Conservation (phyloP, 37 sponge, comb jelly and placozoan species). For the Corticium candelabrum region DNA sequence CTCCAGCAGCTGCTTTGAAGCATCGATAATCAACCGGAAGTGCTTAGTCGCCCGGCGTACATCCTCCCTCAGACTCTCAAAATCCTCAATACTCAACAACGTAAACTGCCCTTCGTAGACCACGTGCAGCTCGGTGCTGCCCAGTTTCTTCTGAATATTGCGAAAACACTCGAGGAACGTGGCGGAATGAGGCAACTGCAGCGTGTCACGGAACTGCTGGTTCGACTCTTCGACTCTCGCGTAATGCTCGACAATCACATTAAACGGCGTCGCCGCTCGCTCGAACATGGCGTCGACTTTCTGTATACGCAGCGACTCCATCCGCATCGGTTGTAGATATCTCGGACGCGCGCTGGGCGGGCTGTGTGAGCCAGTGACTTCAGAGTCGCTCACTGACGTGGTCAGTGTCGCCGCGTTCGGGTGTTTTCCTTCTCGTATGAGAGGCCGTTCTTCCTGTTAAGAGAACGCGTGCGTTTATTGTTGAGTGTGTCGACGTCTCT, state of each 20-base stretch:
- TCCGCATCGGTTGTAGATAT: neutral
- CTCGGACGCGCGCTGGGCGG: neutral
- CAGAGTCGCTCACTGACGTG: neutral
- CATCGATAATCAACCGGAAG: neutral
- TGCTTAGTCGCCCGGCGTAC: neutral
- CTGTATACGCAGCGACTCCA: neutral
- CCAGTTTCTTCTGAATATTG: neutral
- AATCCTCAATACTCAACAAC: neutral
- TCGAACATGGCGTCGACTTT: slow-evolving; percentile 5
- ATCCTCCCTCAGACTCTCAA: neutral
- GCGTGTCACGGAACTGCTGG: neutral
- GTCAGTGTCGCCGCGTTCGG: neutral
- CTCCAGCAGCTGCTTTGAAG: neutral
- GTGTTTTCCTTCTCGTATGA: neutral
- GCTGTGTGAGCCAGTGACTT: neutral
- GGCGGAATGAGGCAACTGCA: neutral
- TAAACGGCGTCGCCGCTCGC: neutral
- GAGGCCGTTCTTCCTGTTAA: neutral
- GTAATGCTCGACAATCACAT: neutral
- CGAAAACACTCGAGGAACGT: neutral
- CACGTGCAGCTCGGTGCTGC: neutral
- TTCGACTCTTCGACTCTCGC: neutral
- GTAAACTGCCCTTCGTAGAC: neutral
- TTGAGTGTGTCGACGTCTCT: no score
- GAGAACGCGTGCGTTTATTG: neutral